A percentile compares a stretch with the other conserved stretches of the same genome.
These are phyloP conservation scores for Drosophila melanogaster DNA, from an alignment of 1,140 invertebrate genomes.

Conservation along the genomic window DNA sequence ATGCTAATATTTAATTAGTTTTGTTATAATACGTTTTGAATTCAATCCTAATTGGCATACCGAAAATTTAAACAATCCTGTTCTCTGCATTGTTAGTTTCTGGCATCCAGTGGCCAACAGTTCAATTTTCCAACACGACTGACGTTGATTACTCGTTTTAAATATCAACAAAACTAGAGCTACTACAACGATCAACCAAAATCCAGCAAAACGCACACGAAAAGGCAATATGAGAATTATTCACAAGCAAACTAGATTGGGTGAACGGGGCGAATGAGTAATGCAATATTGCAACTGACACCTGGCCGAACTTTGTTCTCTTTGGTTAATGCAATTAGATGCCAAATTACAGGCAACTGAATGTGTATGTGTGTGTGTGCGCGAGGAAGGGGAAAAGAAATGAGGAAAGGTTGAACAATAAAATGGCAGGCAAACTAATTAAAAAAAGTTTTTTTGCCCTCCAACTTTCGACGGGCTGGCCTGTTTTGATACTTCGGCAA, in stretches of 20 bases:
- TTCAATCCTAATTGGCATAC: not conserved
- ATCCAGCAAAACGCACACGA: not conserved
- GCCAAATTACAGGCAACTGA: slow-evolving; percentile 29
- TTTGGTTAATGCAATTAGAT: slow-evolving; percentile 46
- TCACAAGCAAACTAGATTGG: not conserved
- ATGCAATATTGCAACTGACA: slow-evolving; percentile 35
- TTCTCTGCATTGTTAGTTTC: not conserved
- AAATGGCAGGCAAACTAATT: slow-evolving; percentile 58
- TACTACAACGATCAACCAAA: not conserved
- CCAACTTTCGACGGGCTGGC: slow-evolving; percentile 2
- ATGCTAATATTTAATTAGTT: too few species aligned
- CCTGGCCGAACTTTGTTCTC: slow-evolving; percentile 9
- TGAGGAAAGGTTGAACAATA: slow-evolving; percentile 47
- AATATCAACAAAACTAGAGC: slow-evolving; percentile 2
- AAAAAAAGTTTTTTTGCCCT: slow-evolving; percentile 46
- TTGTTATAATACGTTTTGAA: not conserved
- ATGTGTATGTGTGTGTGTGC: not conserved
- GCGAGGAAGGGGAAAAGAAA: not conserved
- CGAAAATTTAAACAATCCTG: not conserved
- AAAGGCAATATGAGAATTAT: slow-evolving; percentile 6
- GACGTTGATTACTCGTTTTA: slow-evolving; percentile 12
- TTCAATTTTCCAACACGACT: not conserved
- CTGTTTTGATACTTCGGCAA: slow-evolving; percentile 6
- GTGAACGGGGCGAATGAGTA: slow-evolving; percentile 25
- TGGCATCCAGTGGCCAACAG: not conserved